phyloP scores from a whole-genome alignment of 2,113 vertebrate species.

The Motacilla alba region DNA sequence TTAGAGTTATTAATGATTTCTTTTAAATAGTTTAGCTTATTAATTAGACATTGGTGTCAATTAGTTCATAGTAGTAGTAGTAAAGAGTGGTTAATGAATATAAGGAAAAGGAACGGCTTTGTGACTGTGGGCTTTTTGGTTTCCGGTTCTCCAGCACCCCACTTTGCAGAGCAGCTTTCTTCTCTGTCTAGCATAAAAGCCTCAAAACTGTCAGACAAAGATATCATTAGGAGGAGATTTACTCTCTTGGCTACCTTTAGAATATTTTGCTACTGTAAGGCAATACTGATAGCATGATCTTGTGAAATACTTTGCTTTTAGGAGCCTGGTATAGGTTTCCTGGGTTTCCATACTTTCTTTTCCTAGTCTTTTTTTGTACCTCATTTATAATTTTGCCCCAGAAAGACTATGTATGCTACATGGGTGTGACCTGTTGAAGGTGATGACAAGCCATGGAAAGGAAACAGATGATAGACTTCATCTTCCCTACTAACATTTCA shows the following conservation, averaged over 20 bases:
- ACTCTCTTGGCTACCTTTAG: not conserved
- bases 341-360: not conserved
- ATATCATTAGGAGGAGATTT: not conserved
- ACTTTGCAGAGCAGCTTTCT: not conserved
- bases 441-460: not conserved
- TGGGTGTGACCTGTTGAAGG: not conserved
- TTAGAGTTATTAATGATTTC: not conserved
- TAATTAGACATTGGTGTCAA: not conserved
- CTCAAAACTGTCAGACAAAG: not conserved
- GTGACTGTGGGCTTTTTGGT: not conserved
- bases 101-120: not conserved
- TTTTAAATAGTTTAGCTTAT: not conserved
- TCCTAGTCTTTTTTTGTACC: not conserved
- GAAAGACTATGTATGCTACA: not conserved
- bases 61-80: not conserved
- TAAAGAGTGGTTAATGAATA: not conserved
- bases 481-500: not conserved
- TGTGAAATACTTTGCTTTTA: not conserved
- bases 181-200: not conserved
- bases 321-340: not conserved
- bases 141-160: not conserved
- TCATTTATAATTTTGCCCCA: not conserved
- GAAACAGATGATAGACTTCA: not conserved
- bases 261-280: not conserved
- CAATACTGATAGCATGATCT: accelerated